phyloP scores from a whole-genome alignment of 2,113 vertebrate genomes.

The Neodon shergylaensis region DNA sequence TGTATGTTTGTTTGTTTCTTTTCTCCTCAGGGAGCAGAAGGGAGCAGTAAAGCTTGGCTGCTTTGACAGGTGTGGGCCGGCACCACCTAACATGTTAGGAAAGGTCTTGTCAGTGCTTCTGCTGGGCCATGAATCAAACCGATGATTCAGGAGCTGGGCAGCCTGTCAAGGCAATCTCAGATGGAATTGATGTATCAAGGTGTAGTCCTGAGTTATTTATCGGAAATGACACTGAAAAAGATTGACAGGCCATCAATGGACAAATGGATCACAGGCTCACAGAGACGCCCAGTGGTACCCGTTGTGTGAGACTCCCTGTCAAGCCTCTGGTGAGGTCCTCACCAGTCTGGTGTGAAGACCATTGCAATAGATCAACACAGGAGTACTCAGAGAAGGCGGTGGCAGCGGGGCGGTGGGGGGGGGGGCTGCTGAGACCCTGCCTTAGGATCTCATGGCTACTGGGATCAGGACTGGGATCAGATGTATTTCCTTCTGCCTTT shows the following conservation, averaged over 20 bases:
- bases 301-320: not conserved
- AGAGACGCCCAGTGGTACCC: not conserved
- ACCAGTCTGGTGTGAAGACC: not conserved
- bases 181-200: constrained; percentile 70
- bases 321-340: not conserved
- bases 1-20: not conserved
- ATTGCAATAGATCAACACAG: accelerated
- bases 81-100: not conserved
- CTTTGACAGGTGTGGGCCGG: not conserved
- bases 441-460: not conserved
- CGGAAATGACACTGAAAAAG: constrained; percentile 53
- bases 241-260: constrained; percentile 64
- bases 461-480: not conserved
- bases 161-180: constrained; percentile 48
- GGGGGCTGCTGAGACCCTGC: too few species aligned
- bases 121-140: constrained; percentile 23
- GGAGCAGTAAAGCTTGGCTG: not conserved
- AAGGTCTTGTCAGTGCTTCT: not conserved
- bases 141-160: constrained; percentile 11
- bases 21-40: not conserved
- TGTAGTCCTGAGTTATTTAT: constrained; percentile 60
- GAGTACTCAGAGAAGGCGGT: too few species aligned
- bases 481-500: not conserved
- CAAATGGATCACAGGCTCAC: constrained; percentile 52
- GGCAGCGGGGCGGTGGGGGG: accelerated